Conservation (phyloP, 2,113 vertebrate species). For the Dasypus novemcinctus region DNA sequence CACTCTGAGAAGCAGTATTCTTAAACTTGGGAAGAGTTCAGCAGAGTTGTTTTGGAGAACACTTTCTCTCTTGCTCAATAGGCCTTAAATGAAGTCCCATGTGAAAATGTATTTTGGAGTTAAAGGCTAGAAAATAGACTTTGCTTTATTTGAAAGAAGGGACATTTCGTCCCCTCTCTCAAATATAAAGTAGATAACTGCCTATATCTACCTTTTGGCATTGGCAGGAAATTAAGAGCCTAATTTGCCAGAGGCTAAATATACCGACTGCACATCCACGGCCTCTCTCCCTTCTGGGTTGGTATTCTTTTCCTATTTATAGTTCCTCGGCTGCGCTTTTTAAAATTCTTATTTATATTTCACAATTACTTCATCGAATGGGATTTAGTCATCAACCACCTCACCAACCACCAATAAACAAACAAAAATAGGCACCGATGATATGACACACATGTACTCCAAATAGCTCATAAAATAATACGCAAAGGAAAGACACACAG, state of each 20-base stretch:
- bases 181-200: accelerated
- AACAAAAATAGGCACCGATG: not conserved
- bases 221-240: not conserved
- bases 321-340: not conserved
- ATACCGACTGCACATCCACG: accelerated
- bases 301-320: not conserved
- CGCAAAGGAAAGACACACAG: accelerated
- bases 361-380: not conserved
- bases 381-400: not conserved
- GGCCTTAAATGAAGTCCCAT: not conserved
- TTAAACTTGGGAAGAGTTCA: accelerated
- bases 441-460: accelerated
- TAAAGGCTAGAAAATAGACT: not conserved
- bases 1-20: accelerated
- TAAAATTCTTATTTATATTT: not conserved
- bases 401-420: not conserved
- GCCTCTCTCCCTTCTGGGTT: too few species aligned
- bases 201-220: accelerated
- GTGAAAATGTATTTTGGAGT: not conserved
- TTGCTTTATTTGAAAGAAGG: not conserved
- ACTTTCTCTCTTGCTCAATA: accelerated
- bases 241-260: accelerated
- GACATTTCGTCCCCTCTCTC: too few species aligned
- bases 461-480: not conserved
- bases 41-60: accelerated